phyloP scores from a whole-genome alignment of 2,113 vertebrate species.

The Harpagus bidentatus region DNA sequence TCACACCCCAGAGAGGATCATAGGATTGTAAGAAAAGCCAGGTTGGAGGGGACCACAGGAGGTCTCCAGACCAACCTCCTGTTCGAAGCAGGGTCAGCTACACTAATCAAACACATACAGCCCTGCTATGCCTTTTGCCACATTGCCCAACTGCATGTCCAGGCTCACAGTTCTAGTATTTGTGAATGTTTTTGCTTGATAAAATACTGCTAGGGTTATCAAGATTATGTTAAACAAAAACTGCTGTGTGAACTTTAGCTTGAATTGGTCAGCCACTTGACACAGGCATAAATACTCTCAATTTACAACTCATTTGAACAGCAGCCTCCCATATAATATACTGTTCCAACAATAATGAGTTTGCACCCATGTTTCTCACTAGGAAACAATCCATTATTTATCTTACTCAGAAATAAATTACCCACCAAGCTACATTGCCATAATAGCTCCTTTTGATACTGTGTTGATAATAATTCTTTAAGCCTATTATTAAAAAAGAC shows the following conservation, averaged over 20 bases:
- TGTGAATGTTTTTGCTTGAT: neutral
- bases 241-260: neutral
- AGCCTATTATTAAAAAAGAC: neutral
- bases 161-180: neutral
- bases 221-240: neutral
- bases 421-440: neutral
- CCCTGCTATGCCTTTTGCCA: neutral
- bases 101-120: neutral
- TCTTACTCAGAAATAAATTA: slow-evolving; percentile 2
- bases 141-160: neutral
- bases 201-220: neutral
- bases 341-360: neutral
- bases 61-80: neutral
- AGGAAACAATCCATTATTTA: neutral
- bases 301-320: neutral
- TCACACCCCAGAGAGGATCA: neutral
- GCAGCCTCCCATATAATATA: neutral
- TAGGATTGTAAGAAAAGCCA: neutral
- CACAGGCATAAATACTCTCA: neutral
- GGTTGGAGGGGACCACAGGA: neutral
- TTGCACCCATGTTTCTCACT: neutral
- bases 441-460: neutral
- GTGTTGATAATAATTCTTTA: neutral
- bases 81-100: neutral
- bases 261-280: neutral